A percentile compares a stretch with the other conserved stretches of the same genome.
phyloP scores from a whole-genome alignment of 2,113 vertebrate genomes.

The Tricholaema leucomelas region DNA sequence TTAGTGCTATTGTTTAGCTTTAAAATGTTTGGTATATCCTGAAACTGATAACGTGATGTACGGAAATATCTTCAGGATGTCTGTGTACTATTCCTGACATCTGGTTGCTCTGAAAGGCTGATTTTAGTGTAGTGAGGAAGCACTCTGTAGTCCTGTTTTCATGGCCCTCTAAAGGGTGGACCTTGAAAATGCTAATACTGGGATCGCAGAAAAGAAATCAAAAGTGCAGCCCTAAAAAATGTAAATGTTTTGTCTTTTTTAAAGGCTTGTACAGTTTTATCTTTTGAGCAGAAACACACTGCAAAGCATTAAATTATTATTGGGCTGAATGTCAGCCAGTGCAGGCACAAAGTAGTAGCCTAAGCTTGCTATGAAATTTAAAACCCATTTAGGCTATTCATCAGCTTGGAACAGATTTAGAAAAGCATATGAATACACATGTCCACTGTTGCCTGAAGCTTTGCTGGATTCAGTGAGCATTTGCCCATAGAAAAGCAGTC shows the following conservation, averaged over 20 bases:
- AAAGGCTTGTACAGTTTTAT: not conserved
- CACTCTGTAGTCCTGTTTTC: not conserved
- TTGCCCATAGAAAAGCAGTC: slow-evolving; percentile 11
- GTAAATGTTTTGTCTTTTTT: slow-evolving; percentile 27
- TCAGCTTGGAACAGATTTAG: slow-evolving; percentile 68
- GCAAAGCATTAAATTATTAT: slow-evolving; percentile 44
- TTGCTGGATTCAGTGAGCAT: slow-evolving; percentile 24
- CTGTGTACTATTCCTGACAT: not conserved
- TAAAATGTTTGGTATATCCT: not conserved
- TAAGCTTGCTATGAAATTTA: slow-evolving; percentile 60
- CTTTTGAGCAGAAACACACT: not conserved
- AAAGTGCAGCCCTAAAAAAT: slow-evolving; percentile 11
- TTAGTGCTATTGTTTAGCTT: not conserved
- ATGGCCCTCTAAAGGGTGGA: not conserved
- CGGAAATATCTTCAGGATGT: slow-evolving; percentile 1
- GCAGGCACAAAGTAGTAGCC: slow-evolving; percentile 36
- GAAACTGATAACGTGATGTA: not conserved
- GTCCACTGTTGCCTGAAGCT: slow-evolving; percentile 29
- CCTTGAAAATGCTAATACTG: not conserved
- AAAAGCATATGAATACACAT: slow-evolving; percentile 45
- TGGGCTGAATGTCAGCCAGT: slow-evolving; percentile 20
- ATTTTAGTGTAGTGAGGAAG: not conserved
- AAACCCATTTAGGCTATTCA: slow-evolving; percentile 65
- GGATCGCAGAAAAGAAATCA: not conserved
- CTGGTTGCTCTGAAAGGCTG: not conserved